Percentiles rank a stretch among this genome's conserved stretches.
Conservation (phyloP, 2,888 invertebrate genomes). For the Rhopalosiphum nymphaeae region DNA sequence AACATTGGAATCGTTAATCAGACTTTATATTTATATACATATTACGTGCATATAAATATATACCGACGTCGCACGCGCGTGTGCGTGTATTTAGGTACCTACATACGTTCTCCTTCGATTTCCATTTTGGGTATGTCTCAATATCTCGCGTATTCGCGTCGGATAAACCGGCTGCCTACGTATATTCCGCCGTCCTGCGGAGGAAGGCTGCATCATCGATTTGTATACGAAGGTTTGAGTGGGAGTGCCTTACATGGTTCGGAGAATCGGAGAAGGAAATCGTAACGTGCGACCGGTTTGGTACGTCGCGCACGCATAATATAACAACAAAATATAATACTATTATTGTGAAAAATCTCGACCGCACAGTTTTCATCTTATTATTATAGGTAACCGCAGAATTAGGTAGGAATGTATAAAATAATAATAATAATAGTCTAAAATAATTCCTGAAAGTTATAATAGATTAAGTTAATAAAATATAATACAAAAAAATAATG, state of each 20-base stretch:
- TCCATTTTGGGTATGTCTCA: constrained; percentile 58
- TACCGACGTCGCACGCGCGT: not conserved
- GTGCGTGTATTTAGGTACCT: not conserved
- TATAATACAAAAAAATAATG: not conserved
- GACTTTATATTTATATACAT: constrained; percentile 40
- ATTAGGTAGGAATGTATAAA: not conserved
- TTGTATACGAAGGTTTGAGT: constrained; percentile 41
- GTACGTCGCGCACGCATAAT: not conserved
- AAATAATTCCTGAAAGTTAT: not conserved
- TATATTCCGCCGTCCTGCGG: constrained; percentile 49
- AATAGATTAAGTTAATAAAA: not conserved
- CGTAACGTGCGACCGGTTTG: constrained; percentile 59
- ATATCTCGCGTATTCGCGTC: constrained; percentile 18
- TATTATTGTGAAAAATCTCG: constrained; percentile 10
- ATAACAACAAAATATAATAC: not conserved
- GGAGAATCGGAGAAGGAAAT: constrained; percentile 48
- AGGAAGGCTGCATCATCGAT: constrained; percentile 52
- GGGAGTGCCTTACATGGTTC: constrained; percentile 64
- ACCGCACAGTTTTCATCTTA: not conserved
- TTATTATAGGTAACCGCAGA: not conserved
- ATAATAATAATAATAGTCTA: not conserved
- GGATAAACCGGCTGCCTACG: constrained; percentile 59
- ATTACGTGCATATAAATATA: constrained; percentile 12
- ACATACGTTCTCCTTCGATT: constrained; percentile 59
- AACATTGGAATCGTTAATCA: constrained; percentile 40